Percentiles rank a stretch among this genome's conserved stretches.
Conservation (phyloP, 2,888 invertebrate species). For the Morinoia aosen region DNA sequence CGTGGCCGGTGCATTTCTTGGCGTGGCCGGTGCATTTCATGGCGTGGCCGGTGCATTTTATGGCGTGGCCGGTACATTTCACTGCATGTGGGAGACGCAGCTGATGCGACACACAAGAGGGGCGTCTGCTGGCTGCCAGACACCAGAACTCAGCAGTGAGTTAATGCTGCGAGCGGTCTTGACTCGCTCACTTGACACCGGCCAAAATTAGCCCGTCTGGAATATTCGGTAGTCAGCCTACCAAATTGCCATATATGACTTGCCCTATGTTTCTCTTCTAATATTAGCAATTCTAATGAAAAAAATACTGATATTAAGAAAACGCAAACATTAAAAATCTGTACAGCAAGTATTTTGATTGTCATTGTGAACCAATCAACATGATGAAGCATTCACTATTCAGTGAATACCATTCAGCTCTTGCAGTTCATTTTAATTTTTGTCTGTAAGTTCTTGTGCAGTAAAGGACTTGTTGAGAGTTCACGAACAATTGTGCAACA, state of each 20-base stretch:
- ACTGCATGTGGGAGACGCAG: neutral
- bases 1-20: no score
- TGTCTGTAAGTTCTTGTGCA: neutral
- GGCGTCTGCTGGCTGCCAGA: neutral
- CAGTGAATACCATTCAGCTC: neutral
- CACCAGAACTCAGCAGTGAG: neutral
- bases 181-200: neutral
- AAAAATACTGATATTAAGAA: neutral
- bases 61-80: neutral
- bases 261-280: neutral
- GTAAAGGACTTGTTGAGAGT: neutral
- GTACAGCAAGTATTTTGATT: neutral
- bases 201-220: neutral
- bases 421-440: neutral
- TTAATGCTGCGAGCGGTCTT: neutral
- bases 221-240: neutral
- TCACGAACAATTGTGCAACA: neutral
- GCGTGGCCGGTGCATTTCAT: no score
- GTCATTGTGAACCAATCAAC: neutral
- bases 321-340: neutral
- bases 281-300: neutral
- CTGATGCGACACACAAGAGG: neutral
- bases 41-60: neutral
- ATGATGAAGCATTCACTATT: neutral
- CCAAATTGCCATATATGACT: neutral